Evolutionary conservation across 1,140 invertebrate species (phyloP).

Genomic region (Thaumetopoea pityocampa): DNA sequence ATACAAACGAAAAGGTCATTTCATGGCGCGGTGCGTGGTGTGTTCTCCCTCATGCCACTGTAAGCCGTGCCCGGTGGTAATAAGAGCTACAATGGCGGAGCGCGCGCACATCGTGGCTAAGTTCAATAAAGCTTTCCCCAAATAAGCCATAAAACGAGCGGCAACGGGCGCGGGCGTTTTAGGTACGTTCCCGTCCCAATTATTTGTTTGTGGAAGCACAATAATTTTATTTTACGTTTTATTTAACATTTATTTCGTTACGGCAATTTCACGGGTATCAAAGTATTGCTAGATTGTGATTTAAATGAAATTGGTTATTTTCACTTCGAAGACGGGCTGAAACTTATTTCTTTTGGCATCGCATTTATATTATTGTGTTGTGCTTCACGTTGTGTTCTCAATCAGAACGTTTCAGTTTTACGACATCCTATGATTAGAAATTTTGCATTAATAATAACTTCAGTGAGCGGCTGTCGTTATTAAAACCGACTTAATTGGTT

Average conservation of each 20-base stretch:
- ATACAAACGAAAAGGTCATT: slow-evolving; percentile 72
- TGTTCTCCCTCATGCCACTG: slow-evolving; percentile 19
- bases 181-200: slow-evolving; percentile 65
- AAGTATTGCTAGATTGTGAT: slow-evolving; percentile 71
- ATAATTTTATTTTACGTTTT: slow-evolving; percentile 75
- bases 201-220: slow-evolving; percentile 73
- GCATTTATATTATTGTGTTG: slow-evolving; percentile 67
- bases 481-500: slow-evolving; percentile 6
- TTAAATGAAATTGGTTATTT: slow-evolving; percentile 73
- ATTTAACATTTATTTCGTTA: slow-evolving; percentile 75
- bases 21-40: slow-evolving; percentile 56
- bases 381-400: slow-evolving; percentile 58
- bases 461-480: slow-evolving; percentile 20
- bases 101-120: slow-evolving; percentile 50
- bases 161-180: slow-evolving; percentile 51
- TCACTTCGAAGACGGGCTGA: slow-evolving; percentile 45
- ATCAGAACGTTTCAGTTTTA: slow-evolving; percentile 40
- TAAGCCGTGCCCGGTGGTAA: slow-evolving; percentile 3
- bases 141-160: slow-evolving; percentile 73
- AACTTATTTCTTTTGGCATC: slow-evolving; percentile 37
- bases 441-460: slow-evolving; percentile 22
- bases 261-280: slow-evolving; percentile 74
- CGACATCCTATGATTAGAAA: slow-evolving; percentile 34
- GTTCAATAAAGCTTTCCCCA: slow-evolving; percentile 73
- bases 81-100: slow-evolving; percentile 42